These are phyloP conservation scores for Pyrgilauda ruficollis DNA, from an alignment of 2,113 vertebrate species.

Conservation along the genomic window DNA sequence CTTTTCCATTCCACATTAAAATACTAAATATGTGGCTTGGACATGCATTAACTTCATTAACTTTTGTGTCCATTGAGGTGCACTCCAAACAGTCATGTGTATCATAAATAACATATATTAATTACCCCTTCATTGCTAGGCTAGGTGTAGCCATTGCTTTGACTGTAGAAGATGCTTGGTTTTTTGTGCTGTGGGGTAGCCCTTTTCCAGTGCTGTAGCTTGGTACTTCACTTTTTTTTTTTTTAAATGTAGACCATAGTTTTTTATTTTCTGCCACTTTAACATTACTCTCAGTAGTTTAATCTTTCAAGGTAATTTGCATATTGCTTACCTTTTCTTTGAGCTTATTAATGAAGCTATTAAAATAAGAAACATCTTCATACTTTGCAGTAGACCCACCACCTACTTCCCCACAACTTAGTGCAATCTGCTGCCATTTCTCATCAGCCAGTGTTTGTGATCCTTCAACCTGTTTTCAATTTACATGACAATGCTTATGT, in stretches of 20 bases:
- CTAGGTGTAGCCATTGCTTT: background rate
- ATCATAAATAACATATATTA: background rate
- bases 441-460: slow-evolving; percentile 29
- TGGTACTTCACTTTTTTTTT: background rate
- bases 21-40: background rate
- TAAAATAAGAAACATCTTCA: background rate
- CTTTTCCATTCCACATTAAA: background rate
- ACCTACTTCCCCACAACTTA: background rate
- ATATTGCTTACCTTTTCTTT: background rate
- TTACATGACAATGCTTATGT: background rate
- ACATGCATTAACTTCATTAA: background rate
- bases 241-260: background rate
- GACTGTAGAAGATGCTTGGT: background rate
- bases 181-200: background rate
- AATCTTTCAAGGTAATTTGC: background rate
- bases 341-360: slow-evolving; percentile 3
- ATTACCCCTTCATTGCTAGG: background rate
- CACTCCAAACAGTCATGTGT: background rate
- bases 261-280: background rate
- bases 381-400: background rate
- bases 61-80: background rate
- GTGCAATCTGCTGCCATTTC: background rate
- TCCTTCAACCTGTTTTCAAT: slow-evolving; percentile 44
- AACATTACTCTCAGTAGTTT: background rate
- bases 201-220: background rate